Base-by-base conservation (phyloP, 2,888 invertebrate genomes). In the Pomacea canaliculata region DNA sequence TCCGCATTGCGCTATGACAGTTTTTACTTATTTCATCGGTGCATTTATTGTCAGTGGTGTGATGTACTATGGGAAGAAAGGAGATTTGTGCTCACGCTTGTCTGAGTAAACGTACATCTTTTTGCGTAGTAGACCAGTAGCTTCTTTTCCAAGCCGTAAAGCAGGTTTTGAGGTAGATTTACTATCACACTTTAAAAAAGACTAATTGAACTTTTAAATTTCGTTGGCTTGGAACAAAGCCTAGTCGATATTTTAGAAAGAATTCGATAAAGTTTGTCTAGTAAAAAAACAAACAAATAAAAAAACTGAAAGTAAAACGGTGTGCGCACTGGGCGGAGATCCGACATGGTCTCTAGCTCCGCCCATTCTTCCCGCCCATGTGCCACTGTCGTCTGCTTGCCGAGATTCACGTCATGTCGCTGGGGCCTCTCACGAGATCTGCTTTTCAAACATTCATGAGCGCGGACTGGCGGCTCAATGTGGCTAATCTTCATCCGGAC, bases 401-500 rank as follows among this genome's bases (percentile, higher is more conserved):
- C 23, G 23, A 16, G 23, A 19, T 65, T 56, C 51, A 16, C 51
- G 51, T 56, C 65, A 65, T 65, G 23, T 13, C 12, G 65, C 49
- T 23, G 49, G 9, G 48, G 49, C 70, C 12, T n/a, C 73, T 63
- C 65, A 62, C 63, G 70, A 37, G 16, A 48, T 60, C 60, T 16
- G 10, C n/a, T 23, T 72, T 78, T 79, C 76, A 79, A 79, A 79
- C 78, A 79, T 79, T 77, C 79, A 79, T 79, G 79, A 78, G 73
- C 74, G 68, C 71, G 48, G 73, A 76, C 51, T 69, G 72, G 76
- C 69, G 71, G 67, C 65, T 71, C 70, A 73, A 71, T 78, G 80
- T 78, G 76, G 76, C 76, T 80, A 78, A 80, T 80, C 78, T 78
- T 48, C 63, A 49, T 51, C 46, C 76, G 78, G 80, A 80, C 71